These are phyloP conservation scores for Numenius phaeopus DNA, from an alignment of 2,797 vertebrate genomes.

Conservation along the genomic window DNA sequence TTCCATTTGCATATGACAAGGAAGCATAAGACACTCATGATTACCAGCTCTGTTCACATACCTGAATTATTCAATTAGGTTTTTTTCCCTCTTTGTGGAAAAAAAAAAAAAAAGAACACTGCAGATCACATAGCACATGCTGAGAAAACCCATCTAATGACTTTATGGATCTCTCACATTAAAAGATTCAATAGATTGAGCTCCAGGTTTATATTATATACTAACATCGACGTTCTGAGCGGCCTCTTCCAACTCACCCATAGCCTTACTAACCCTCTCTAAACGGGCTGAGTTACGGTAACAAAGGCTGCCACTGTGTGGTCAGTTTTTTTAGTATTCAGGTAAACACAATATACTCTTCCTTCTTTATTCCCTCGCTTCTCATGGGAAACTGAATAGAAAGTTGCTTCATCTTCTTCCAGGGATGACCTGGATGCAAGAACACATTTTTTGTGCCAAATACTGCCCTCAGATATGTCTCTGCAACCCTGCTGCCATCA, in stretches of 20 bases:
- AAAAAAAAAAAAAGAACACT: not conserved
- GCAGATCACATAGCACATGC: not conserved
- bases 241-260: not conserved
- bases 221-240: accelerated
- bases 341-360: not conserved
- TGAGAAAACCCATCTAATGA: not conserved
- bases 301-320: slow-evolving; percentile 43
- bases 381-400: not conserved
- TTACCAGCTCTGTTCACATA: not conserved
- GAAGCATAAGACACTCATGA: accelerated
- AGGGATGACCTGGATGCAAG: not conserved
- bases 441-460: not conserved
- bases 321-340: not conserved
- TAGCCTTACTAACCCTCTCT: not conserved
- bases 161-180: not conserved
- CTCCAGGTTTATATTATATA: not conserved
- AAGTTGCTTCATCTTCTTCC: not conserved
- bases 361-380: not conserved
- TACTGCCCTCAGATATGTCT: not conserved
- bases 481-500: not conserved
- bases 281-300: not conserved
- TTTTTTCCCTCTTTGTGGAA: not conserved
- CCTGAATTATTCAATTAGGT: not conserved
- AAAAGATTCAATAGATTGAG: not conserved
- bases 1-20: not conserved